Percentiles rank a stretch among this genome's conserved stretches.
phyloP scores from a whole-genome alignment of 2,888 invertebrate species.

The Brachyptera putata region DNA sequence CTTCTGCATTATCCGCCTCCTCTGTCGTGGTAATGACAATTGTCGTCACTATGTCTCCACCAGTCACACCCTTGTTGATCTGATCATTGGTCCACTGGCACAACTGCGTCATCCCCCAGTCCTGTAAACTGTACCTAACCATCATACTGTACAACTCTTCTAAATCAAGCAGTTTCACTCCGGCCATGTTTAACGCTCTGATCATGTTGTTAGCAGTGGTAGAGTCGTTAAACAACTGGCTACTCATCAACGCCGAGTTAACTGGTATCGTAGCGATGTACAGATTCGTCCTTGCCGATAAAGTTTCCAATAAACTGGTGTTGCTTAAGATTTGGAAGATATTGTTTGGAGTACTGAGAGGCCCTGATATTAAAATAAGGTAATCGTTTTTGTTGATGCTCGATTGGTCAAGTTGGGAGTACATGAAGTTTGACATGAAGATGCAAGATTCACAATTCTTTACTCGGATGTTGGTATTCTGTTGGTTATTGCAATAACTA shows the following conservation, averaged over 20 bases:
- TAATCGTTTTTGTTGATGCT: not conserved
- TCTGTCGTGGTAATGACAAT: no score
- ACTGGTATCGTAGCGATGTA: not conserved
- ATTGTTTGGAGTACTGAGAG: not conserved
- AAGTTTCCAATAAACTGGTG: not conserved
- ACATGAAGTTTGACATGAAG: not conserved
- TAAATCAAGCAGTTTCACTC: not conserved
- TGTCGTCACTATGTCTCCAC: no score
- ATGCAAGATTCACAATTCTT: not conserved
- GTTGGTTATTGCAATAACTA: not conserved
- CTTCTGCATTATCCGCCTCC: no score
- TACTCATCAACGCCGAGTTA: not conserved
- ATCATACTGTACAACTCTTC: not conserved
- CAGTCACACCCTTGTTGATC: not conserved
- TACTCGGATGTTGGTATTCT: not conserved
- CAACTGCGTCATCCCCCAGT: not conserved
- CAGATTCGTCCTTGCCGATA: not conserved
- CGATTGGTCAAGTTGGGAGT: not conserved
- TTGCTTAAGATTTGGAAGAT: not conserved
- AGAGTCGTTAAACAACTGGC: not conserved
- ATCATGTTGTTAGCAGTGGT: not conserved
- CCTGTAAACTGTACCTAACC: not conserved
- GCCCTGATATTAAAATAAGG: not conserved
- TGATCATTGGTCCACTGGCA: not conserved
- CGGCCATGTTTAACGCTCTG: not conserved